Conservation (phyloP, 2,888 invertebrate genomes). For the Galeruca laticollis region DNA sequence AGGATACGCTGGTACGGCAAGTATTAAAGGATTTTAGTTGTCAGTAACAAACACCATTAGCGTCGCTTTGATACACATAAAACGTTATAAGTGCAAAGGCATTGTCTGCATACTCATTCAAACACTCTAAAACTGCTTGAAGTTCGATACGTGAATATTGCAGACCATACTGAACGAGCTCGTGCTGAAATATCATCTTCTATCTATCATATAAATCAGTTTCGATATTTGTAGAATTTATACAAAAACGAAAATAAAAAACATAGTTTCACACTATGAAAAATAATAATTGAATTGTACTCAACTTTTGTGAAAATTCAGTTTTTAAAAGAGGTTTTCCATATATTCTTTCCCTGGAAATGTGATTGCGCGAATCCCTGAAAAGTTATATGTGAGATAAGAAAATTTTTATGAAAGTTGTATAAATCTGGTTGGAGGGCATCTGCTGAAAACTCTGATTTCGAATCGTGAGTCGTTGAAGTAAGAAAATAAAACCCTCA, state of each 20-base stretch:
- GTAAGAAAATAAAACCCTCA: neutral
- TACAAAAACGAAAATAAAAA: too few relatives aligned
- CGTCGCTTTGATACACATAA: constrained; percentile 2
- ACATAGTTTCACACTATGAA: too few relatives aligned
- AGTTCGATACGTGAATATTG: constrained; percentile 3
- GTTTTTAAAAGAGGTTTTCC: too few relatives aligned
- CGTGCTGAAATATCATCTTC: too few relatives aligned
- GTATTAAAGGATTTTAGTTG: constrained; percentile 37
- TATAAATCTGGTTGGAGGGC: constrained; percentile 5
- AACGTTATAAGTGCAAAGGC: constrained; percentile 14
- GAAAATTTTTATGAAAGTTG: neutral
- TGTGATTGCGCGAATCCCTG: neutral
- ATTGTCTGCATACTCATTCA: constrained; percentile 4
- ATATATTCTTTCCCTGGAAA: too few relatives aligned
- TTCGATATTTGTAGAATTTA: too few relatives aligned
- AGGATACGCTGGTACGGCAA: constrained; percentile 38
- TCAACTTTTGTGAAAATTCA: too few relatives aligned
- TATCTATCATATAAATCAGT: too few relatives aligned
- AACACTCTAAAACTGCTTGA: neutral
- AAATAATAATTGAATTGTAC: too few relatives aligned
- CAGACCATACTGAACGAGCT: neutral
- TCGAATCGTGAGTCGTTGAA: neutral
- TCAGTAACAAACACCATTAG: constrained; percentile 25
- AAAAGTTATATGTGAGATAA: neutral
- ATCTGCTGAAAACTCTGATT: neutral